Evolutionary conservation across 2,797 vertebrate genomes (phyloP), one percentile per base, ranked within the genome.

Genomic region (Lindbergichthys nudifrons): DNA sequence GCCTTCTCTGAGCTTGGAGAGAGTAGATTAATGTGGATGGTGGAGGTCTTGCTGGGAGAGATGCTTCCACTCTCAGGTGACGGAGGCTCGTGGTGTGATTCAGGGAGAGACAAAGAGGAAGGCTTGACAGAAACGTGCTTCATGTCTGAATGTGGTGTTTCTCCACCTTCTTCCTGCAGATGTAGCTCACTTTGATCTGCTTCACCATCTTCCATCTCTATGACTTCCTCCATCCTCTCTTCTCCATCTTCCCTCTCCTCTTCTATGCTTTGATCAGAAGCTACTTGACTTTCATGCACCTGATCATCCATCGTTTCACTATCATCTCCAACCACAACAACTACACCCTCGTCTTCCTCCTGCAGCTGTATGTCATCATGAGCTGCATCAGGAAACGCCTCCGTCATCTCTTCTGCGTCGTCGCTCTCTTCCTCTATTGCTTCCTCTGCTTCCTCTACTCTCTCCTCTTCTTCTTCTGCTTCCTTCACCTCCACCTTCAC

Each of bases 1-100:
- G 5, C 42, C 62, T 80, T 87, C 50, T 90, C 88, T 4, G 80
- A 61, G 64, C 71, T 85, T 10, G 87, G 84, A 52, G 92, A 92
- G 52, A 70, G 42, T 0, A 89, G 75, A 2, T 85, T 86, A 0
- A 88, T 83, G 57, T 85, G 77, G 57, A 91, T 4, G 8, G 23
- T 65, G 26, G 81, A 51, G 0, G 72, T 81, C 64, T 75, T 75
- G 51, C 70, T 65, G 73, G 83, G 79, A 65, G 65, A 48, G 26
- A 21, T 52, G 56, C 63, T 0, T 45, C 65, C 80, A 16, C 70
- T 64, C 9, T 81, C 66, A 13, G 18, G 57, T 8, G 69, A 19
- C 8, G 8, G 45, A 54, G 70, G n/a, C 41, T 80, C 80, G 43
- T 59, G 0, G 4, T 5, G 13, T 0, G 73, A 52, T 42, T 77